These are phyloP conservation scores for Rhyacophila evoluta DNA, from an alignment of 2,888 invertebrate species.

Conservation along the genomic window DNA sequence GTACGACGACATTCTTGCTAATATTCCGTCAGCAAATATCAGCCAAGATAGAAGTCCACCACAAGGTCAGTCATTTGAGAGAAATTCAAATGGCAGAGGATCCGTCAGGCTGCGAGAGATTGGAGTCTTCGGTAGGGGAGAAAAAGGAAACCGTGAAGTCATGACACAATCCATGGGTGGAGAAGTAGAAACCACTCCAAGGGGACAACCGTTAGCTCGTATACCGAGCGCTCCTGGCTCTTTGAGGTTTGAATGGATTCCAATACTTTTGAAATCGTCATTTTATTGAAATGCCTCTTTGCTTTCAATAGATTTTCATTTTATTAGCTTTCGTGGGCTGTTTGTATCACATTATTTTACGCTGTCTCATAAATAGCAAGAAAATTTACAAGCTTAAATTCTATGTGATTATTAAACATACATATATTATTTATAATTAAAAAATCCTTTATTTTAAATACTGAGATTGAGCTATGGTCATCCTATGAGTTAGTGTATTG, in stretches of 20 bases:
- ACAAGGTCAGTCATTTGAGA: conserved; percentile 46
- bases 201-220: conserved; percentile 68
- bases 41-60: conserved; percentile 41
- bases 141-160: conserved; percentile 59
- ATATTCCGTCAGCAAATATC: conserved; percentile 23
- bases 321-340: background rate
- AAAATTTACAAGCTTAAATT: no score
- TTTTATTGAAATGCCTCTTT: background rate
- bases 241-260: conserved; percentile 69
- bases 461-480: no score
- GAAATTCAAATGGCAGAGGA: conserved; percentile 59
- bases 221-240: conserved; percentile 84
- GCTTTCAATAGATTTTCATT: background rate
- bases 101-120: conserved; percentile 68
- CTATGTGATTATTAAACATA: no score
- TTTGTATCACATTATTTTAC: background rate
- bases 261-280: background rate
- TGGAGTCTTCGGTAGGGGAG: conserved; percentile 62
- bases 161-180: conserved; percentile 70
- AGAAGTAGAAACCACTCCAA: conserved; percentile 57
- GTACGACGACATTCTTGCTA: conserved; percentile 39
- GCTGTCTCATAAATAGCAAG: background rate
- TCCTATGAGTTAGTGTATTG: no score
- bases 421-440: no score
- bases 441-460: no score